phyloP scores from a whole-genome alignment of 2,797 vertebrate genomes.

The Sus cebifrons region DNA sequence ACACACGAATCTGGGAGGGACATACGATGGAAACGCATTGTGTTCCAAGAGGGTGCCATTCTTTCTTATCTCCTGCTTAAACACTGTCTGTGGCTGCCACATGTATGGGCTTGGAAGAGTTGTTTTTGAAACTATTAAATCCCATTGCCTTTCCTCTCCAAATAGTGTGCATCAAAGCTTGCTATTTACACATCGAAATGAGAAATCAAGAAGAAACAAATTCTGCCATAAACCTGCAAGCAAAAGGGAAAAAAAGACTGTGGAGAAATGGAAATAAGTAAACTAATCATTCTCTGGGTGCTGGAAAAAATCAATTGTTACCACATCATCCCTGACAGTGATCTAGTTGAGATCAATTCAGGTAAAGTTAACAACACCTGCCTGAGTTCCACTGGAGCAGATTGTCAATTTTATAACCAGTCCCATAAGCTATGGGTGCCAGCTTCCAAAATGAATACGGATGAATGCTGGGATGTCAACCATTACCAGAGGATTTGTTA shows the following conservation, averaged over 20 bases:
- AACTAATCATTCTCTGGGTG: constrained; percentile 64
- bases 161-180: constrained; percentile 64
- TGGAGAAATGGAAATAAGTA: constrained; percentile 71
- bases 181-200: constrained; percentile 72
- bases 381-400: constrained; percentile 22
- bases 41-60: neutral
- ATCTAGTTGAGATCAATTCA: constrained; percentile 75
- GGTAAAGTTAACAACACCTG: constrained; percentile 77
- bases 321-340: constrained; percentile 67
- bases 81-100: neutral
- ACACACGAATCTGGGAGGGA: neutral
- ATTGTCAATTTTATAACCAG: constrained; percentile 65
- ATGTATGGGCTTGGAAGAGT: neutral
- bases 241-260: neutral
- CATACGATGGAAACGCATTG: neutral
- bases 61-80: neutral
- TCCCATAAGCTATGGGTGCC: constrained; percentile 36
- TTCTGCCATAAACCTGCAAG: constrained; percentile 26
- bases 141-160: constrained; percentile 11
- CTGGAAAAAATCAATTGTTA: constrained; percentile 79
- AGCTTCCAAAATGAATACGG: constrained; percentile 71
- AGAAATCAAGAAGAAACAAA: constrained; percentile 57
- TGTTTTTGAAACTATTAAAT: constrained; percentile 44
- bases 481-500: constrained; percentile 65
- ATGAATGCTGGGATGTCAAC: constrained; percentile 65